Conservation (phyloP, 1,140 invertebrate species). For the Aphelinus certus region DNA sequence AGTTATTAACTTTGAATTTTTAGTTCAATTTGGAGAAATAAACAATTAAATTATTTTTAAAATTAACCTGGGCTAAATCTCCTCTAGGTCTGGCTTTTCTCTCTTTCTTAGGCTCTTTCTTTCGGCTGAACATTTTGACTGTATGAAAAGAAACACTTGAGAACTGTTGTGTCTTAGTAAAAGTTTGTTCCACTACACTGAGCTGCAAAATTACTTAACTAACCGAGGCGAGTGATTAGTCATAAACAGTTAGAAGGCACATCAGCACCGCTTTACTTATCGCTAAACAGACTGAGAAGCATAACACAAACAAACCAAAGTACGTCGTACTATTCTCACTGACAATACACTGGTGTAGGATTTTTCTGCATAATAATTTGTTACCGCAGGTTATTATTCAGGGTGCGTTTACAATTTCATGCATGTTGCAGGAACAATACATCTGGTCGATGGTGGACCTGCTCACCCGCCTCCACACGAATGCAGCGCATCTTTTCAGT, state of each 20-base stretch:
- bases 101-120: slow-evolving; percentile 60
- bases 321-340: no score
- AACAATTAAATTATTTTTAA: slow-evolving; percentile 28
- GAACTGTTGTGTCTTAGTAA: background rate
- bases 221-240: background rate
- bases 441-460: no score
- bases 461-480: no score
- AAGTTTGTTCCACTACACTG: background rate
- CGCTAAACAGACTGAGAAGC: background rate
- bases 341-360: no score
- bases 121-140: slow-evolving; percentile 65
- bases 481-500: no score
- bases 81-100: slow-evolving; percentile 58
- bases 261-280: background rate
- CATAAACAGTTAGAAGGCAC: background rate
- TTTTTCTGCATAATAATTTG: no score
- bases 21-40: slow-evolving; percentile 9
- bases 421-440: no score
- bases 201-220: background rate
- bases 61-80: slow-evolving; percentile 62
- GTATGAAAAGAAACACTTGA: background rate
- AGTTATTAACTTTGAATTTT: no score
- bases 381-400: no score
- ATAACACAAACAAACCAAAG: no score
- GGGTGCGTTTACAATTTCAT: no score